Conservation (phyloP, 1,140 invertebrate genomes). For the Liolophura sinensis region DNA sequence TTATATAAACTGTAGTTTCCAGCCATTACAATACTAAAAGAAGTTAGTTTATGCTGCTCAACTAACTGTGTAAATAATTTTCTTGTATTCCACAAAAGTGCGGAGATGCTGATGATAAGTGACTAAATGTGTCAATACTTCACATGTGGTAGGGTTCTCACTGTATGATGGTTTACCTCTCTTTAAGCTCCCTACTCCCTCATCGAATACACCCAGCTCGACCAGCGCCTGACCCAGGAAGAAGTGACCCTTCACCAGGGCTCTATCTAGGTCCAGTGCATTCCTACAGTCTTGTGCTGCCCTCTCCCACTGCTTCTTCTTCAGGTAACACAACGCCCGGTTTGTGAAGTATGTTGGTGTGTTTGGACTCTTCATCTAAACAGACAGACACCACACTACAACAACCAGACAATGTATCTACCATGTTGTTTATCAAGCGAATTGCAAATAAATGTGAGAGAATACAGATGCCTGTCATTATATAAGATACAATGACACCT, state of each 20-base stretch:
- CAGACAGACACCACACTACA: conserved; percentile 24
- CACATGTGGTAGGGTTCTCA: no score
- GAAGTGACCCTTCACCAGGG: conserved; percentile 92
- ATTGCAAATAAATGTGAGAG: conserved; percentile 5
- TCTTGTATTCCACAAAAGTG: no score
- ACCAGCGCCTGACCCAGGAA: conserved; percentile 89
- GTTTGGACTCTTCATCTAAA: conserved; percentile 91
- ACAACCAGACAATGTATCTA: not conserved
- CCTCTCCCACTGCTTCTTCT: conserved; percentile 84
- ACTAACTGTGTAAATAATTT: no score
- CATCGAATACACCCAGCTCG: conserved; percentile 86
- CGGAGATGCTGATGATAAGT: no score
- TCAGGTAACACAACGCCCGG: conserved; percentile 88
- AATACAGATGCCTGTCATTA: conserved; percentile 13
- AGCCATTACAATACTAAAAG: no score
- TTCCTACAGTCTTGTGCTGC: conserved; percentile 79
- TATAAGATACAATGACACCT: conserved; percentile 1
- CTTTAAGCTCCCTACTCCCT: conserved; percentile 93
- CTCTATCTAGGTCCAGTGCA: conserved; percentile 61
- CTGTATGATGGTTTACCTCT: conserved; percentile 67
- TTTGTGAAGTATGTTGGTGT: conserved; percentile 95
- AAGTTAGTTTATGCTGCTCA: no score
- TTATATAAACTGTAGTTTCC: no score
- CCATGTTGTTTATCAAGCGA: no score
- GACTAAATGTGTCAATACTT: no score